These are phyloP conservation scores for Bathynomus jamesi DNA, from an alignment of 1,140 invertebrate genomes.

Conservation along the genomic window DNA sequence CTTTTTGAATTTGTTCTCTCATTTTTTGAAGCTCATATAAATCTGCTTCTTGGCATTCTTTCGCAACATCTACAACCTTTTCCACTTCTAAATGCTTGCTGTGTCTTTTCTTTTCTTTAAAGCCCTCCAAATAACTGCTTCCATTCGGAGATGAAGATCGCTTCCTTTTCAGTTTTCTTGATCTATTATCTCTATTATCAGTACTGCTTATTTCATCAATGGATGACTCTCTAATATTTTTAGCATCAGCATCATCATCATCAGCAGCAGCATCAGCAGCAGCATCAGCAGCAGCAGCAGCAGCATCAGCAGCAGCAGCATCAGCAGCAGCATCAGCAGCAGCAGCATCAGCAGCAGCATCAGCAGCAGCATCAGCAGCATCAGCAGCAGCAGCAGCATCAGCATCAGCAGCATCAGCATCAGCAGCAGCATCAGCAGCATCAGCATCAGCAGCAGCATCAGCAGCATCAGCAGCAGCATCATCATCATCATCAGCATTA, in stretches of 20 bases:
- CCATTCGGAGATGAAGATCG: neutral
- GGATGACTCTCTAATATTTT: neutral
- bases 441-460: too few relatives aligned
- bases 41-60: neutral
- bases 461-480: too few relatives aligned
- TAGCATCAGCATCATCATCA: neutral
- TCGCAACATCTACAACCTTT: neutral
- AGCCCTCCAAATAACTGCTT: neutral
- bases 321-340: constrained; percentile 16
- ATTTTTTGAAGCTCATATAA: neutral
- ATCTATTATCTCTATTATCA: neutral
- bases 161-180: neutral
- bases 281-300: constrained; percentile 5
- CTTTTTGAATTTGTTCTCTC: neutral
- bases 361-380: too few relatives aligned
- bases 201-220: neutral
- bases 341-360: constrained; percentile 10
- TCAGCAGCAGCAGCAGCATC: too few relatives aligned
- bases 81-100: neutral
- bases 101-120: neutral
- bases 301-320: neutral
- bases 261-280: neutral
- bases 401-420: too few relatives aligned
- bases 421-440: too few relatives aligned
- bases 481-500: too few relatives aligned